Percentiles rank a stretch among this genome's conserved stretches.
phyloP scores from a whole-genome alignment of 2,888 invertebrate genomes.

The Malacosoma neustria region DNA sequence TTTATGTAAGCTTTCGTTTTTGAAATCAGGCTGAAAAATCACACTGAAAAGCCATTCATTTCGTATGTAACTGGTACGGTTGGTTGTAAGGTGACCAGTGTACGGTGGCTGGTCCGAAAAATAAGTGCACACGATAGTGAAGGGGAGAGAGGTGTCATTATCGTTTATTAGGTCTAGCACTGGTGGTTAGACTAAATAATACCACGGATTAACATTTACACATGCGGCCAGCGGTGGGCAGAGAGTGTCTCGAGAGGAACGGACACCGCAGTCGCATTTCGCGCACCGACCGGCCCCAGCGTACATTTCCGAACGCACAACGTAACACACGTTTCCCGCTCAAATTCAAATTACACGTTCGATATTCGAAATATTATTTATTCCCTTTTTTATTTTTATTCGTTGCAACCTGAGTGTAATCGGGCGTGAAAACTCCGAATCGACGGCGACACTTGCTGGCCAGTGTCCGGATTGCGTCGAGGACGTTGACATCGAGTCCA shows the following conservation, averaged over 20 bases:
- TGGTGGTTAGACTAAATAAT: conserved; percentile 36
- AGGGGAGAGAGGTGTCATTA: conserved; percentile 15
- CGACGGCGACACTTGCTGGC: conserved; percentile 40
- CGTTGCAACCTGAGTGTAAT: conserved; percentile 53
- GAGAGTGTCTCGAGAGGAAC: conserved; percentile 39
- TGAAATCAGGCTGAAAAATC: conserved; percentile 38
- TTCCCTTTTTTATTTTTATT: conserved; percentile 34
- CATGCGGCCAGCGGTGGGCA: conserved; percentile 53
- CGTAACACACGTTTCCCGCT: conserved; percentile 65
- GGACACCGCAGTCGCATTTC: conserved; percentile 60
- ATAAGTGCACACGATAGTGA: conserved; percentile 9
- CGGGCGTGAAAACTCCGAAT: conserved; percentile 52
- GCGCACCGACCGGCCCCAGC: conserved; percentile 61
- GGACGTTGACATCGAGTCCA: conserved; percentile 56
- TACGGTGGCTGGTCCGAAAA: conserved; percentile 22
- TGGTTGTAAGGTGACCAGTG: conserved; percentile 20
- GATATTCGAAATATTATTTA: conserved; percentile 20
- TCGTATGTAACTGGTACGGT: conserved; percentile 22
- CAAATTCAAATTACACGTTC: conserved; percentile 41
- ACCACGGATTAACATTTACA: conserved; percentile 58
- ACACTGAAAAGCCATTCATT: conserved; percentile 25
- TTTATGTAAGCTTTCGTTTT: conserved; percentile 30
- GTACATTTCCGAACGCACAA: conserved; percentile 49
- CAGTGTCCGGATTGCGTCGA: conserved; percentile 59
- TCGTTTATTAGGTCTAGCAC: conserved; percentile 21